phyloP scores from a whole-genome alignment of 2,113 vertebrate genomes.

The Micronycteris hirsuta region DNA sequence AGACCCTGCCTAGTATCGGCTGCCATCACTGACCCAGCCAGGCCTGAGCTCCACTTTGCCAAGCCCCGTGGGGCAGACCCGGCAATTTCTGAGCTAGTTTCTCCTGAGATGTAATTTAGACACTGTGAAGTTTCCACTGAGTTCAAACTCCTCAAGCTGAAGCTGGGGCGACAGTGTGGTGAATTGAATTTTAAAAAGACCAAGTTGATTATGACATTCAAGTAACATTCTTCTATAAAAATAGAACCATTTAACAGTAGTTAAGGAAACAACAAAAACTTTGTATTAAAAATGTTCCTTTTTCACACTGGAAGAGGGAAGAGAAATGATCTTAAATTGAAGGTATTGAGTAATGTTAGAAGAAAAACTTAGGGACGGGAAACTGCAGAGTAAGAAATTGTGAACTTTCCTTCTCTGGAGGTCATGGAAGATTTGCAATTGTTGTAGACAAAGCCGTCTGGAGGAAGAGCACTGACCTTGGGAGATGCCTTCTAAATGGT shows the following conservation, averaged over 20 bases:
- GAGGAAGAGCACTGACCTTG: neutral
- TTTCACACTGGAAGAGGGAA: neutral
- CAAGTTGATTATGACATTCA: neutral
- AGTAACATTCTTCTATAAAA: neutral
- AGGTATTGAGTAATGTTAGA: neutral
- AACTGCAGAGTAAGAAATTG: neutral
- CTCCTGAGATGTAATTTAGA: conserved; percentile 28
- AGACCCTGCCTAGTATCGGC: neutral
- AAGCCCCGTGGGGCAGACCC: neutral
- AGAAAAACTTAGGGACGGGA: neutral
- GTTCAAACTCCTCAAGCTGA: neutral
- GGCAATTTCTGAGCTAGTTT: neutral
- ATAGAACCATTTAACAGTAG: neutral
- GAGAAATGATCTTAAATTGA: neutral
- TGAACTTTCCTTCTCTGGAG: neutral
- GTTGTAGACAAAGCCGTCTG: neutral
- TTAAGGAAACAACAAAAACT: neutral
- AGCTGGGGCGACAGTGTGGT: neutral
- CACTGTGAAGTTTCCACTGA: neutral
- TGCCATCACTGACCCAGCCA: neutral
- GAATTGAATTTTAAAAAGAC: conserved; percentile 11
- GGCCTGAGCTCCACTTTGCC: neutral
- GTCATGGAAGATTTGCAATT: neutral
- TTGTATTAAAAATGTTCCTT: neutral
- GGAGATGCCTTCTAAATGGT: neutral